Evolutionary conservation across 1,140 invertebrate genomes (phyloP), one percentile per base, ranked within the genome.

Genomic region (Bombus breviceps): DNA sequence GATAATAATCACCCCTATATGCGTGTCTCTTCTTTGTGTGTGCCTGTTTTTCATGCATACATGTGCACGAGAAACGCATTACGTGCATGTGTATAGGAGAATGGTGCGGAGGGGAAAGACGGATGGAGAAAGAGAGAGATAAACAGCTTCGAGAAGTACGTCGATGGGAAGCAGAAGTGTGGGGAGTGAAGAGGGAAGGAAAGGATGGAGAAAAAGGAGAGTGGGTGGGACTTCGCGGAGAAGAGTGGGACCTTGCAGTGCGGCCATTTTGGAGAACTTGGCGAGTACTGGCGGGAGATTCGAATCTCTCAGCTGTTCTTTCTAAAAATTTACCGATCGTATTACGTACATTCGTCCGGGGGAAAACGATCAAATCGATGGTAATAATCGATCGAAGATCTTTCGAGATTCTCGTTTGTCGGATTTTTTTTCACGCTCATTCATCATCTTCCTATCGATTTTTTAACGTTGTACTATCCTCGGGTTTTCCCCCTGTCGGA

Each of bases 221-320:
- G 59, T 86, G 74, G 82, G 83, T 66, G 66, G 82, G 76, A 83
- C 73, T 83, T 59, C n/a, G 47, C 34, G n/a, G 77, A 73, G 72
- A 59, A 69, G 79, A 86, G 75, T 57, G 75, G 57, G 76, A 87
- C 39, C 79, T 66, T 59, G 64, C 25, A n/a, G 9, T 25, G 64
- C 87, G 87, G 92, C 92, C 93, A 93, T 93, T 91, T 93, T 93
- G 92, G 93, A 93, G 92, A 93, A 93, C 90, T 71, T 53, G 47
- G 32, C 73, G 78, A 89, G 83, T 80, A 64, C 47, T n/a, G 78
- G 88, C 91, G 90, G 88, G 91, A 91, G 86, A 92, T 92, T 90
- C 85, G 62, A 91, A 89, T 86, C 83, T 91, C 73, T 66, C 32
- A 15, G 5, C 41, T 9, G 22, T 76, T n/a, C 8, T 68, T 41